phyloP scores from a whole-genome alignment of 1,140 invertebrate species.

The Orchesella cincta region DNA sequence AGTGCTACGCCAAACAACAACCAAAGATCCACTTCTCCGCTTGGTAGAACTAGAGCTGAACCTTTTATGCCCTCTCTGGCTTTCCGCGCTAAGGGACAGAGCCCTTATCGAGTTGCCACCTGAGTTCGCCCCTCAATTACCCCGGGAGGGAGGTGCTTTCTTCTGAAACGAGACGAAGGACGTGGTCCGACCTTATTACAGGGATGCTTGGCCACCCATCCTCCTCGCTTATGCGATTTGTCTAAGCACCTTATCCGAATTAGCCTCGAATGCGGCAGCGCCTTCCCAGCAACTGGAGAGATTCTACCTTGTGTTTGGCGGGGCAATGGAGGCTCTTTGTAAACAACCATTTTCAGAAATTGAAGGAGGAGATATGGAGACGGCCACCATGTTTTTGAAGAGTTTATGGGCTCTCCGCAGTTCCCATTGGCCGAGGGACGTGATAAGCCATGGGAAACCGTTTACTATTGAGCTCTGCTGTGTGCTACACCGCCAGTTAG shows the following conservation, averaged over 20 bases:
- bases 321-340: slow-evolving; percentile 95
- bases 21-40: slow-evolving; percentile 75
- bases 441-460: slow-evolving; percentile 76
- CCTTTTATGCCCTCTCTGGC: slow-evolving; percentile 89
- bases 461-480: slow-evolving; percentile 94
- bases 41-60: slow-evolving; percentile 91
- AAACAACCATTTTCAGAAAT: too few species aligned
- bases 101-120: slow-evolving; percentile 88
- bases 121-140: slow-evolving; percentile 92
- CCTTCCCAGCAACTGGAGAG: slow-evolving; percentile 66
- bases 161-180: slow-evolving; percentile 96
- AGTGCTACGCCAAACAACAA: not conserved
- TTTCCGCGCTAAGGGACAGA: slow-evolving; percentile 90
- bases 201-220: slow-evolving; percentile 89
- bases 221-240: slow-evolving; percentile 89
- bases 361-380: slow-evolving; percentile 70
- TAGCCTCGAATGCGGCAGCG: slow-evolving; percentile 48
- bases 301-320: slow-evolving; percentile 85
- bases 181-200: slow-evolving; percentile 81
- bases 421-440: slow-evolving; percentile 73
- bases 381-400: slow-evolving; percentile 69
- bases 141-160: slow-evolving; percentile 93
- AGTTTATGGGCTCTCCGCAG: slow-evolving; percentile 82
- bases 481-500: slow-evolving; percentile 85
- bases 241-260: slow-evolving; percentile 66